These are phyloP conservation scores for Bergia puertoricense DNA, from an alignment of 92 coral and sea anemone species.

Conservation along the genomic window DNA sequence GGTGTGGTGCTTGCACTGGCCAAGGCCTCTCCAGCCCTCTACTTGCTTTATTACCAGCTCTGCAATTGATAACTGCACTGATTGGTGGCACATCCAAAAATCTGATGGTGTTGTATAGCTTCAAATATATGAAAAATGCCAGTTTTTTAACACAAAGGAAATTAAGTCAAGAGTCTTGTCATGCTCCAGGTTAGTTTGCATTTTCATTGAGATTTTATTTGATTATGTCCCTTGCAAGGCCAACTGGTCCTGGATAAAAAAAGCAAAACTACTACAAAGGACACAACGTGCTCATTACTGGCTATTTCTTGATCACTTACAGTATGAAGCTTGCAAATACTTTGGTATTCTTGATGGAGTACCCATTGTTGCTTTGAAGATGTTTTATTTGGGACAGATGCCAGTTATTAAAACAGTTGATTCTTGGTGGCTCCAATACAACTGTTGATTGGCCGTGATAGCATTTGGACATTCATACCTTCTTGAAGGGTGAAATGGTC, in stretches of 20 bases:
- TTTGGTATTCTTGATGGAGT: neutral
- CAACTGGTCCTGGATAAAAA: constrained; percentile 13
- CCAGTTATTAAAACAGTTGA: neutral
- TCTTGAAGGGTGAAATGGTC: constrained; percentile 16
- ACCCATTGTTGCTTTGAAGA: neutral
- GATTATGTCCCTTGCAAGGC: constrained; percentile 7
- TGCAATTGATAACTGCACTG: constrained; percentile 27
- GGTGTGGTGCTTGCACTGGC: neutral
- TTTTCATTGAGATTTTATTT: neutral
- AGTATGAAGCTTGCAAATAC: neutral
- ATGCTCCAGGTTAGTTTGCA: neutral
- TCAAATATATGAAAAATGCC: neutral
- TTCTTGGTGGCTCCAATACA: constrained; percentile 20
- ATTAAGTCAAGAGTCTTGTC: neutral
- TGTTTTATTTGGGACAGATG: constrained; percentile 1
- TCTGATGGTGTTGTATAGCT: neutral
- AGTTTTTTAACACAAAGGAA: neutral
- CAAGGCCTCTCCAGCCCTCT: constrained; percentile 13
- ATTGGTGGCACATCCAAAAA: constrained; percentile 30
- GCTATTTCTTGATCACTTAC: neutral
- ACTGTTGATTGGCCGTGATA: constrained; percentile 30
- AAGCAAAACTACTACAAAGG: constrained; percentile 18
- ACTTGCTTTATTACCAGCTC: constrained; percentile 24
- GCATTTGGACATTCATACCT: neutral
- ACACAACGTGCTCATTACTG: neutral